Evolutionary conservation across 1,140 invertebrate genomes (phyloP), one percentile per base, ranked within the genome.

Genomic region (Meteorus sp.): DNA sequence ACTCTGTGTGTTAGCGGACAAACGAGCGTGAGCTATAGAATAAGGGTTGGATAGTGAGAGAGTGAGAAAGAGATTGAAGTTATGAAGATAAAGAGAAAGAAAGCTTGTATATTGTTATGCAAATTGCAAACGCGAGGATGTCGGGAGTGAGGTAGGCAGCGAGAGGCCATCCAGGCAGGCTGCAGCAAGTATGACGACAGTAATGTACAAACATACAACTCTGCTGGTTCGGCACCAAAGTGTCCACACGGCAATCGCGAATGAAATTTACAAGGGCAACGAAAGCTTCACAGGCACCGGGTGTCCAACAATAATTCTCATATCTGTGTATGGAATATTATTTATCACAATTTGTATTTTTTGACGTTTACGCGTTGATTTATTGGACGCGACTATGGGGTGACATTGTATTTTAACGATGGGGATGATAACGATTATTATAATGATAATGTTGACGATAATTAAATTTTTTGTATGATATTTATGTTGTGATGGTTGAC

Each of bases 21-120:
- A 55, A 55, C 37, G 44, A 25, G 23, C 33, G 15, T 37, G 44
- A 39, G 23, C 37, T 35, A n/a, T 11, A 39, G 35, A 13, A 39
- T 39, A 13, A 43, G 35, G 41, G 51, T 41, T n/a, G 17, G 25
- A 20, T 17, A 20, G 5, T 8, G 13, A 44, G 3, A 44, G 1
- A 55, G 3, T 20, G 2, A 44, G 7, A 29, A 15, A 6, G 39
- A 54, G 25, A 6, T 15, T 39, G 48, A 55, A 41, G 52, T 41
- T 37, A 44, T 41, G 52, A 44, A 41, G 39, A 55, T 41, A 55
- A 55, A 55, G 37, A n/a, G n/a, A n/a, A n/a, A n/a, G n/a, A n/a
- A n/a, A n/a, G n/a, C n/a, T n/a, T n/a, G 33, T 48, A 47, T 61
- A 56, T 61, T 61, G 60, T 61, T 39, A 61, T 61, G 60, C 48